Evolutionary conservation across 2,797 vertebrate genomes (phyloP), one percentile per base, ranked within the genome.

Genomic region (Tenualosa thibaudeaui): DNA sequence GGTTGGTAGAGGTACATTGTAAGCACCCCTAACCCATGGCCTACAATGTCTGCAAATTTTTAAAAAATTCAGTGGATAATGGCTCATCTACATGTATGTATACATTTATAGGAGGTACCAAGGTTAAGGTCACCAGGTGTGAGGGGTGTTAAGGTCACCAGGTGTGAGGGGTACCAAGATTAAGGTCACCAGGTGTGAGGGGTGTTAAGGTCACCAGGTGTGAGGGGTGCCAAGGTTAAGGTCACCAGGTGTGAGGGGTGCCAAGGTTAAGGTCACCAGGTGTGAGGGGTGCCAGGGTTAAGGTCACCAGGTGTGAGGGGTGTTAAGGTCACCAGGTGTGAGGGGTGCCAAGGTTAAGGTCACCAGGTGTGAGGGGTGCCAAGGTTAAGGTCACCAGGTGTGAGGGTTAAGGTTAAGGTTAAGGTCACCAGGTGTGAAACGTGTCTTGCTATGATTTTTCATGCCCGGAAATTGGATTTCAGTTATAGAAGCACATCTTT

Each of bases 381-480:
- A 62, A 62, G 60, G 60, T 46, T 46, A 46, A 7, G 46, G 46
- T 46, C 46, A 7, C 46, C 46, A 46, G 7, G 46, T 3, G 46
- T 46, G 46, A 46, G 46, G 46, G 46, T 46, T 46, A 46, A 46
- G 46, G 46, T 46, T 3, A 58, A 58, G 56, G 68, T 75, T 40
- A 75, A 31, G 13, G 19, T 3, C 1, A 6, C 3, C 6, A 15
- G 54, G 54, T 3, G 17, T 56, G 56, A 22, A 7, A 46, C 7
- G 19, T 0, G 56, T 58, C 19, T 22, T 19, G 19, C 56, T 58
- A 58, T n/a, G 56, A 58, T 22, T 58, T 58, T 58, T 58, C 19
- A 58, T 58, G 17, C 62, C 62, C 12, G 62, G 62, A 68, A 68
- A 68, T 68, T 68, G 62, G 62, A 26, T 68, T 68, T 31, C 24